These are phyloP conservation scores for Procavia capensis DNA, from an alignment of 2,113 vertebrate genomes.

Conservation along the genomic window DNA sequence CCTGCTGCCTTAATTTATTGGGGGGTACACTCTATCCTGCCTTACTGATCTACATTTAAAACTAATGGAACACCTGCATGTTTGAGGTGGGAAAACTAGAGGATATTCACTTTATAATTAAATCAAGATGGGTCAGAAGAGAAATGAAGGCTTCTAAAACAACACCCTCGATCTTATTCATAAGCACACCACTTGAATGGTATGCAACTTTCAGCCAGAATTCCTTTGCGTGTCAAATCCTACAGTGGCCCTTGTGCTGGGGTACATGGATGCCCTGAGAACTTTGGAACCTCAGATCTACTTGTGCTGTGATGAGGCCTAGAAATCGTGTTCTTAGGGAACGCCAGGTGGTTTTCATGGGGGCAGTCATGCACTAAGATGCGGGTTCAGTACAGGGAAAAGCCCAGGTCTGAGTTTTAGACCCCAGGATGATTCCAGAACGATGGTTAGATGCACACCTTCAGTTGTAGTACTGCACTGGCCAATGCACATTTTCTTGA, in stretches of 20 bases:
- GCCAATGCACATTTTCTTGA: not conserved
- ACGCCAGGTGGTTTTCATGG: not conserved
- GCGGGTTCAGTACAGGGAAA: not conserved
- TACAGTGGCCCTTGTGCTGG: not conserved
- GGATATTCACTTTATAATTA: not conserved
- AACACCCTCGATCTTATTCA: not conserved
- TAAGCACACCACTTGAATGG: not conserved
- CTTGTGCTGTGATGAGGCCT: not conserved
- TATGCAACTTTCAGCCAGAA: not conserved
- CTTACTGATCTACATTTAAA: not conserved
- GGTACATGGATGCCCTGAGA: not conserved
- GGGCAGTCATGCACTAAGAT: not conserved
- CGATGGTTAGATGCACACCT: not conserved
- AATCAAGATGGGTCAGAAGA: constrained; percentile 22
- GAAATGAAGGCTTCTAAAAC: not conserved
- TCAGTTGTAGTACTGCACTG: not conserved
- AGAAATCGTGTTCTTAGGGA: not conserved
- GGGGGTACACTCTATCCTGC: too few relatives aligned
- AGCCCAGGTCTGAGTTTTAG: not conserved
- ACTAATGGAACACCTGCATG: not conserved
- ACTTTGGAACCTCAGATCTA: not conserved
- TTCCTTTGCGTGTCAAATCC: not conserved
- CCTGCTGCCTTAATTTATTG: not conserved
- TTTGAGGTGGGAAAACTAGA: not conserved
- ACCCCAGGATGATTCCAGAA: not conserved